A percentile compares a stretch with the other conserved stretches of the same genome.
phyloP scores from a whole-genome alignment of 2,888 invertebrate genomes.

The Drosophila testacea region DNA sequence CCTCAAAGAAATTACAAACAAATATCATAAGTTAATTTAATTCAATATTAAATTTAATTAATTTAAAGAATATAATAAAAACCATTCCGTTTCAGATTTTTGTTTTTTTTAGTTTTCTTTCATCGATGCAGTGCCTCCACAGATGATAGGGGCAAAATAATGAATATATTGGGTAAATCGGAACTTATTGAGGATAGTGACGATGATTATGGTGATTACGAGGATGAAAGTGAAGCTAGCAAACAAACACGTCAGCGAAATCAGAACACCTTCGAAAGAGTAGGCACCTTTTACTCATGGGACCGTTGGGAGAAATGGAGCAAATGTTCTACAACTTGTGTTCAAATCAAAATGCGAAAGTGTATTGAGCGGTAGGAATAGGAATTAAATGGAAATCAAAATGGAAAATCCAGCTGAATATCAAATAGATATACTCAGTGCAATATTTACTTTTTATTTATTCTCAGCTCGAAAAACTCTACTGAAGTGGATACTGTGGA shows the following conservation, averaged over 20 bases:
- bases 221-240: constrained; percentile 53
- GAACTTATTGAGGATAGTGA: constrained; percentile 64
- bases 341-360: constrained; percentile 90
- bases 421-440: background rate
- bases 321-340: constrained; percentile 90
- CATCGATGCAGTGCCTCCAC: constrained; percentile 2
- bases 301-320: constrained; percentile 91
- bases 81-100: constrained; percentile 15
- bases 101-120: constrained; percentile 5
- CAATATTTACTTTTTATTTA: background rate
- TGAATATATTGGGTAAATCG: constrained; percentile 18
- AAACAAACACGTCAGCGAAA: constrained; percentile 53
- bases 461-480: constrained; percentile 57
- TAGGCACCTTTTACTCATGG: constrained; percentile 86
- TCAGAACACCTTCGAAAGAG: constrained; percentile 44
- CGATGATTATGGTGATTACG: constrained; percentile 73
- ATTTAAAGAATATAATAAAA: background rate
- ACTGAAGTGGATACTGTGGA: constrained; percentile 34
- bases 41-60: background rate
- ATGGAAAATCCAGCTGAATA: background rate
- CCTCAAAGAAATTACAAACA: background rate
- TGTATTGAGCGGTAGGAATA: constrained; percentile 86
- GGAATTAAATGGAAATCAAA: background rate
- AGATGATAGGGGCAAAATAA: constrained; percentile 11
- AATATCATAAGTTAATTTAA: background rate